Conservation (phyloP, 2,113 vertebrate genomes). For the Puffinus mauretanicus region DNA sequence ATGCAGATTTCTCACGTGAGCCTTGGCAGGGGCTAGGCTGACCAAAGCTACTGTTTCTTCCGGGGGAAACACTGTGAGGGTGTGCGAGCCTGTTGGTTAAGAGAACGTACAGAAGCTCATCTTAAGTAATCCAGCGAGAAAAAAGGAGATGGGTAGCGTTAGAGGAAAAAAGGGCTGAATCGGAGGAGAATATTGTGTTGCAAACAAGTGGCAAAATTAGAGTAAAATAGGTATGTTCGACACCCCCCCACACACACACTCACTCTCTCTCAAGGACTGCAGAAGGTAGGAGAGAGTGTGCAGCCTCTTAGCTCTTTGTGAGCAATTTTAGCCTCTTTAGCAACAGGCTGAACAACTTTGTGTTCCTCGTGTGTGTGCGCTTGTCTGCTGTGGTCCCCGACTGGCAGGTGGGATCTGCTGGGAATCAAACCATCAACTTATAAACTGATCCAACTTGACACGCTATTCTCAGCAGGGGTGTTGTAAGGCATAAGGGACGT, state of each 20-base stretch:
- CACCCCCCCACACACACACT: background rate
- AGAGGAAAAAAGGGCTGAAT: background rate
- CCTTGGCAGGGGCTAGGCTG: background rate
- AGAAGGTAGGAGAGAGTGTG: background rate
- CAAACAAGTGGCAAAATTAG: background rate
- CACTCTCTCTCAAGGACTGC: background rate
- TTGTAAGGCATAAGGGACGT: background rate
- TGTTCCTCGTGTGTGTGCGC: background rate
- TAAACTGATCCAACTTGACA: background rate
- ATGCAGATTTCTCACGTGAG: background rate
- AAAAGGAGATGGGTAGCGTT: background rate
- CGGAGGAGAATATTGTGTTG: background rate
- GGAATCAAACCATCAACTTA: background rate
- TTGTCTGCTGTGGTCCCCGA: background rate
- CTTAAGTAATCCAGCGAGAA: background rate
- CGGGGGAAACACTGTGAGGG: background rate
- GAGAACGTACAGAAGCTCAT: background rate
- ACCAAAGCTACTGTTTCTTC: background rate
- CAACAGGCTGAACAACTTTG: constrained; percentile 15
- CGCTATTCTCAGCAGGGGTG: background rate
- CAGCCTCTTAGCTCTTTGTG: background rate
- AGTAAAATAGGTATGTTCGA: background rate
- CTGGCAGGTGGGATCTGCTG: constrained; percentile 34
- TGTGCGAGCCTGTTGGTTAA: background rate
- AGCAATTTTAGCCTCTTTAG: background rate